A percentile compares a stretch with the other conserved stretches of the same genome.
Conservation (phyloP, 2,113 vertebrate genomes). For the Phainopepla nitens region DNA sequence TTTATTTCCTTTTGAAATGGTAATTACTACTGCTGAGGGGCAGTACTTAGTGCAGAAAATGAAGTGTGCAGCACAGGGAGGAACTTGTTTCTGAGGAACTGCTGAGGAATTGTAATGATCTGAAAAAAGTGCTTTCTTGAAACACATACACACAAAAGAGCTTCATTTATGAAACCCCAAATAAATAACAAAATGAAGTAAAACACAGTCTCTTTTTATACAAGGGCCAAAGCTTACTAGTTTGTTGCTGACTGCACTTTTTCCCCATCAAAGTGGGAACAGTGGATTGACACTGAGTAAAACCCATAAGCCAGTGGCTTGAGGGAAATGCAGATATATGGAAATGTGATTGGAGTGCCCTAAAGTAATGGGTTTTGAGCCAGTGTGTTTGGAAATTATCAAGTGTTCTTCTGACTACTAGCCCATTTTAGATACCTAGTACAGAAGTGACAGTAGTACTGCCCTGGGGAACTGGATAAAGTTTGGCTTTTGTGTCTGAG, state of each 20-base stretch:
- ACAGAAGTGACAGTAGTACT: background rate
- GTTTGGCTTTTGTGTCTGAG: constrained; percentile 1
- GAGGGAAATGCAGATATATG: constrained; percentile 46
- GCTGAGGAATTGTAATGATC: constrained; percentile 46
- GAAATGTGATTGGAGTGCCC: constrained; percentile 28
- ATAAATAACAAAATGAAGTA: constrained; percentile 38
- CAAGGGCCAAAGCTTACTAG: background rate
- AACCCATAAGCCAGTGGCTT: constrained; percentile 16
- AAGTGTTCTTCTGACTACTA: background rate
- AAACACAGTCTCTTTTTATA: background rate
- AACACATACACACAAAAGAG: background rate
- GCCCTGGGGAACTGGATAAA: background rate
- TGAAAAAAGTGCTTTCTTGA: constrained; percentile 30
- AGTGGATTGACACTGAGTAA: background rate
- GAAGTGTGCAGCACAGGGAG: constrained; percentile 33
- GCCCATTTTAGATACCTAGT: background rate
- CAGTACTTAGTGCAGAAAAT: constrained; percentile 60
- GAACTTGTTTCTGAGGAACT: constrained; percentile 59
- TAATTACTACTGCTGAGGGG: constrained; percentile 56
- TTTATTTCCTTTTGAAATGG: constrained; percentile 60
- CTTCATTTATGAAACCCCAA: constrained; percentile 36
- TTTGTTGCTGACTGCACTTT: constrained; percentile 36
- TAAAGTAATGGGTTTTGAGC: background rate
- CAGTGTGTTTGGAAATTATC: background rate
- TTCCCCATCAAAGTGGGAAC: background rate